A percentile compares a stretch with the other conserved stretches of the same genome.
phyloP scores from a whole-genome alignment of 2,113 vertebrate species.

The Salvelinus fontinalis region DNA sequence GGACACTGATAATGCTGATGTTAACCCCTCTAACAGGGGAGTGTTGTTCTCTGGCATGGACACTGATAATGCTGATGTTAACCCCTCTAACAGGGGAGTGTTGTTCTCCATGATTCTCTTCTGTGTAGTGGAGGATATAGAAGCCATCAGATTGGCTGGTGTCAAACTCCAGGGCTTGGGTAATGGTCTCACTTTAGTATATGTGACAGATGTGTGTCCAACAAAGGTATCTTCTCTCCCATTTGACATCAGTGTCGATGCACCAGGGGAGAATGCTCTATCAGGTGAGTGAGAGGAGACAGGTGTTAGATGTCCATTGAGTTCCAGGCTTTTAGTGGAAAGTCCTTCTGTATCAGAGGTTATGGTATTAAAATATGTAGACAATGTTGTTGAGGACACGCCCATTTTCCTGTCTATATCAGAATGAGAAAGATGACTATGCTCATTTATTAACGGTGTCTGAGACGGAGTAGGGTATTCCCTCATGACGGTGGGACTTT shows the following conservation, averaged over 20 bases:
- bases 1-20: too few species aligned
- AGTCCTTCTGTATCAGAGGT: constrained; percentile 47
- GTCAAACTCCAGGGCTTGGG: constrained; percentile 21
- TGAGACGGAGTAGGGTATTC: constrained; percentile 19
- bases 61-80: too few species aligned
- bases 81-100: too few species aligned
- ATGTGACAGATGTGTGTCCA: constrained; percentile 27
- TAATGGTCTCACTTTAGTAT: constrained; percentile 20
- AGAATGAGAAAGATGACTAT: constrained; percentile 41
- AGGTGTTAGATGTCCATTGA: constrained; percentile 30
- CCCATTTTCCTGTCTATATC: constrained; percentile 38
- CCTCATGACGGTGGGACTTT: constrained; percentile 20
- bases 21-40: too few species aligned
- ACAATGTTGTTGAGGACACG: constrained; percentile 24
- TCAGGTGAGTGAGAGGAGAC: constrained; percentile 23
- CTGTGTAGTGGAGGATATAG: constrained; percentile 5
- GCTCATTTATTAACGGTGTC: constrained; percentile 9
- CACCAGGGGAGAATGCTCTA: constrained; percentile 21
- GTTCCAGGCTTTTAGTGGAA: constrained; percentile 31
- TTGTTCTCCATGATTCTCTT: too few species aligned
- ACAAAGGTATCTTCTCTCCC: constrained; percentile 15
- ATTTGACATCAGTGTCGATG: constrained; percentile 24
- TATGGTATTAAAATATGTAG: constrained; percentile 35
- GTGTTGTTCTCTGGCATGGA: too few species aligned
- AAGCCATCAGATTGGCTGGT: constrained; percentile 39